Base-by-base conservation (phyloP, 2,113 vertebrate species). In the Laticauda colubrina region DNA sequence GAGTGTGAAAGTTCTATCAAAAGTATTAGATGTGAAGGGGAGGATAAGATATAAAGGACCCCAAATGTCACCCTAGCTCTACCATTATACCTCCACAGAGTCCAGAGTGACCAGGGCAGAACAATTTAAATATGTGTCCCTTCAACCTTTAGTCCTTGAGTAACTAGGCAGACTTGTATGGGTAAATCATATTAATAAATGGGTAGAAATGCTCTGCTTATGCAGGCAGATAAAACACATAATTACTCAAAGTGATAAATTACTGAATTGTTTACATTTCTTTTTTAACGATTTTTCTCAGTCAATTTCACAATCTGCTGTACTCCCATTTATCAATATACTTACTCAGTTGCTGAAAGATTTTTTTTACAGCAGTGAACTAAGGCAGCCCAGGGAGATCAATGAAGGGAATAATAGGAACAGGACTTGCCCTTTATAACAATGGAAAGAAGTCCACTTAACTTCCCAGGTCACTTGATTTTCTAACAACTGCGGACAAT, bases 251-350 rank as follows among this genome's bases (percentile, higher is more conserved):
- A 93, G 85, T 85, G 91, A 94, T 94, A 93, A 91, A 86, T 61
- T 48, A 51, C 0, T n/a, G 93, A 91, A 2, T 92, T 54, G 10
- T 10, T 7, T 14, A 92, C 57, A 54, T 92, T 92, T 89, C 0
- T 1, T 48, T 75, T 81, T 93, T 90, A 85, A 86, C 53, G 43
- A 39, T 93, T 96, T 51, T 91, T 59, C 86, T 56, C 75, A 90
- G 92, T 85, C 90, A 87, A n/a, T 61, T 92, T 89, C 89, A 89
- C 81, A 91, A 12, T 85, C 85, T 85, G 91, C 18, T 59, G 34
- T 64, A 89, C 54, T 91, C 57, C 90, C 75, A 93, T 95, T 95
- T 95, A 85, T 91, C 85, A 95, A 55, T 87, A 89, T 29, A 45
- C 94, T 93, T 88, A 54, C 55, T 85, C 89, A 81, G 87, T 0